These are phyloP conservation scores for Sesia apiformis DNA, from an alignment of 2,888 invertebrate genomes.

Conservation along the genomic window DNA sequence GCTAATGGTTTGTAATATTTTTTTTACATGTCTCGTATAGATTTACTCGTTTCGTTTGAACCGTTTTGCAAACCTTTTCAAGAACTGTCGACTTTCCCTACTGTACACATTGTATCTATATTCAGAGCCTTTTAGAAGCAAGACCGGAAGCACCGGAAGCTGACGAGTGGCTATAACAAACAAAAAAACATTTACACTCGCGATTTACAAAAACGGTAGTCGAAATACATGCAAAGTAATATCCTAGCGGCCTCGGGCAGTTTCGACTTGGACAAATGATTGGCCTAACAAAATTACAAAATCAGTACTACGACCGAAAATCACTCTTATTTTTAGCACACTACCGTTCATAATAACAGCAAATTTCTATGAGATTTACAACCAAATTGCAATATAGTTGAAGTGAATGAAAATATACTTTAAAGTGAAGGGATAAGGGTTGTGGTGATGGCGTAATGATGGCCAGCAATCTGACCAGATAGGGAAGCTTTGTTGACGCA, in stretches of 20 bases:
- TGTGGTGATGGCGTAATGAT: not conserved
- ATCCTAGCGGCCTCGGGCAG: constrained; percentile 40
- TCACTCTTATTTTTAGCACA: not conserved
- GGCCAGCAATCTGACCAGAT: constrained; percentile 5
- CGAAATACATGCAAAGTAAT: constrained; percentile 45
- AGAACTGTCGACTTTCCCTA: not conserved
- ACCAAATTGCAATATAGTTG: not conserved
- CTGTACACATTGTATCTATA: constrained; percentile 2
- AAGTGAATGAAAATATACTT: not conserved
- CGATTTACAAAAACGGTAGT: constrained; percentile 16
- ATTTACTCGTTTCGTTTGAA: too few relatives aligned
- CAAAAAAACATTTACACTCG: not conserved
- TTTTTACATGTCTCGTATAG: too few relatives aligned
- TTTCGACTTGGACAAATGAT: constrained; percentile 26
- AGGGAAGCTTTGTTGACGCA: constrained; percentile 23
- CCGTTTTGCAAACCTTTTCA: too few relatives aligned
- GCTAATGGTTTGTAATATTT: too few relatives aligned
- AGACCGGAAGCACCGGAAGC: not conserved
- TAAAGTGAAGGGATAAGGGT: not conserved
- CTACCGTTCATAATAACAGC: not conserved
- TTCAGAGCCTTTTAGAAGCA: not conserved
- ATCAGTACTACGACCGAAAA: constrained; percentile 1
- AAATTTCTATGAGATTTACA: not conserved
- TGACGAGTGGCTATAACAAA: not conserved
- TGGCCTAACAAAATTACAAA: constrained; percentile 15